Evolutionary conservation across 2,888 invertebrate genomes (phyloP).

Genomic region (Emesis furor): DNA sequence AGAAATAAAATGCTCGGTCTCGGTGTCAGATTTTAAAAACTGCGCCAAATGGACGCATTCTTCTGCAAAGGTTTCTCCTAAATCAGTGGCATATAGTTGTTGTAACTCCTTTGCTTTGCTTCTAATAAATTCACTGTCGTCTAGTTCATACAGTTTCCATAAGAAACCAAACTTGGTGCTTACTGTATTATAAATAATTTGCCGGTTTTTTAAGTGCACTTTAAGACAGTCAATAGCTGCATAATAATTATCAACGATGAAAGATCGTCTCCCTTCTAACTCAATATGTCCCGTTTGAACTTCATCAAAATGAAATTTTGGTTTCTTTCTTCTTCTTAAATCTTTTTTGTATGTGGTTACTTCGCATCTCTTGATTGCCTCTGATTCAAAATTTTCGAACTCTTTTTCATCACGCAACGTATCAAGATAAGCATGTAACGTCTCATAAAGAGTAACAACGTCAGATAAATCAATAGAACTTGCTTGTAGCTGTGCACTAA

Average conservation of each 20-base stretch:
- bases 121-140: conserved; percentile 24
- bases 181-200: conserved; percentile 38
- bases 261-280: conserved; percentile 17
- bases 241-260: conserved; percentile 21
- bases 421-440: background rate
- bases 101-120: conserved; percentile 23
- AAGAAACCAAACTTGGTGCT: conserved; percentile 42
- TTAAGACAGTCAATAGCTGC: conserved; percentile 19
- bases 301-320: conserved; percentile 20
- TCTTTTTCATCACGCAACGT: too few species aligned
- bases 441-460: conserved; percentile 14
- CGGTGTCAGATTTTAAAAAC: conserved; percentile 30
- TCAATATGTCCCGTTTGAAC: conserved; percentile 5
- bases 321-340: conserved; percentile 21
- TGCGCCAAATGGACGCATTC: conserved; percentile 28
- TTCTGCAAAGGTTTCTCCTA: conserved; percentile 27
- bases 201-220: conserved; percentile 33
- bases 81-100: conserved; percentile 29
- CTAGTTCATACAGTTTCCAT: conserved; percentile 41
- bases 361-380: conserved; percentile 39
- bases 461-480: conserved; percentile 12
- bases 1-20: conserved; percentile 15
- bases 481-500: conserved; percentile 16
- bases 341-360: conserved; percentile 34
- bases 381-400: conserved; percentile 30